Base-by-base conservation (phyloP, 1,140 invertebrate species). In the Trichogramma pretiosum region DNA sequence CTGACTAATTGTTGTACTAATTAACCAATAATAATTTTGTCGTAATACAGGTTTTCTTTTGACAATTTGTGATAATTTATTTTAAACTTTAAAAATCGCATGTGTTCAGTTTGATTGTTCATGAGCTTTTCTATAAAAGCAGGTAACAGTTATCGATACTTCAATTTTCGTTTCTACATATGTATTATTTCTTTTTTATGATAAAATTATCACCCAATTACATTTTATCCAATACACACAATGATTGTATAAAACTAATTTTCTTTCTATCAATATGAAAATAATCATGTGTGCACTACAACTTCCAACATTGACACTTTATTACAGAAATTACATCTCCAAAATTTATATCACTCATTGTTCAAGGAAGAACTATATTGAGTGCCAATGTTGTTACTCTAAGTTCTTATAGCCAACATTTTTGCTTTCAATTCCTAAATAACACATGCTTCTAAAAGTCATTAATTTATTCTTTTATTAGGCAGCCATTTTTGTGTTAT, bases 201-300 rank as follows among this genome's bases (percentile, higher is more conserved):
- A 24, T 41, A n/a, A 34, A 35, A 34, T 24, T 38, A n/a, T 13
- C 21, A 38, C 9, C n/a, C 14, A 22, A 13, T 38, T 23, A 22
- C 24, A 10, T 8, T 34, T 36, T 48, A 42, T 48, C 34, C 16
- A 36, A 36, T 30, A 42, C 30, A 24, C 38, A 42, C 18, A 36
- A 5, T 21, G 38, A 10, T 24, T 42, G 33, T 48, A 48, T 42
- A 48, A 48, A 48, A 48, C 33, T 48, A 42, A 48, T 42, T 42
- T 36, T 39, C 32, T 41, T n/a, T 39, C 24, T 41, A 30, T 43
- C 19, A 44, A 34, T 45, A 51, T 13, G 38, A 51, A 46, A 46
- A 45, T 50, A 49, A 49, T 43, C 13, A 11, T 28, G 19, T 7
- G 23, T 30, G 3, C 24, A 13, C 35, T 32, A 32, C 14, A 9